Evolutionary conservation across 64 coral and sea anemone genomes (phyloP).

Genomic region (Stichodactyla mertensii): DNA sequence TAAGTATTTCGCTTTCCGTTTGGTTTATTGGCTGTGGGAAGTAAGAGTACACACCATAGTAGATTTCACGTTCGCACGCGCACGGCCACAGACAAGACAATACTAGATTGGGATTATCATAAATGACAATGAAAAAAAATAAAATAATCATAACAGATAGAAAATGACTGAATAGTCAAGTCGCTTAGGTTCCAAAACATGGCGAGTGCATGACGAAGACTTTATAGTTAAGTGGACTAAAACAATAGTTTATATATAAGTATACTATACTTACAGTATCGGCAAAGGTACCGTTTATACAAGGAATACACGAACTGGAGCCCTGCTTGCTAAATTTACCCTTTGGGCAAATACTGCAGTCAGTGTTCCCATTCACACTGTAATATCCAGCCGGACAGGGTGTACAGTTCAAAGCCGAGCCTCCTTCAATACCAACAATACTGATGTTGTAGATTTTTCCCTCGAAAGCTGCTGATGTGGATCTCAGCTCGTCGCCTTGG

Average conservation of each 20-base stretch:
- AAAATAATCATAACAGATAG: no score
- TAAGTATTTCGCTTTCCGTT: no score
- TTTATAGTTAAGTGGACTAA: no score
- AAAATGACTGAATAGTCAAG: no score
- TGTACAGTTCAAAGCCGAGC: slow-evolving; percentile 57
- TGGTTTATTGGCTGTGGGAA: no score
- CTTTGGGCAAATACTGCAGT: slow-evolving; percentile 65
- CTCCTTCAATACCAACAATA: slow-evolving; percentile 50
- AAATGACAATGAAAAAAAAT: no score
- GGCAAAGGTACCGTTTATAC: slow-evolving; percentile 44
- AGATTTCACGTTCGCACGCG: no score
- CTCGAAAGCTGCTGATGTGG: slow-evolving; percentile 61
- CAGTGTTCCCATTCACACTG: slow-evolving; percentile 35
- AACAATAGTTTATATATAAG: not conserved
- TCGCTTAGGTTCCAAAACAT: no score
- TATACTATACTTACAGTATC: slow-evolving; percentile 26
- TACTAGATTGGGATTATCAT: no score
- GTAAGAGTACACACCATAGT: no score
- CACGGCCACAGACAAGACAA: no score
- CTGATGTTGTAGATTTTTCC: slow-evolving; percentile 62
- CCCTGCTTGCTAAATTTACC: slow-evolving; percentile 41
- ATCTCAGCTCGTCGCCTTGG: slow-evolving; percentile 61
- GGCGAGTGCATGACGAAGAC: no score
- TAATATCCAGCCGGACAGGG: slow-evolving; percentile 46
- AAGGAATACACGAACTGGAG: slow-evolving; percentile 25